Evolutionary conservation across 2,888 invertebrate species (phyloP).

Genomic region (Oxystoma pomonae): DNA sequence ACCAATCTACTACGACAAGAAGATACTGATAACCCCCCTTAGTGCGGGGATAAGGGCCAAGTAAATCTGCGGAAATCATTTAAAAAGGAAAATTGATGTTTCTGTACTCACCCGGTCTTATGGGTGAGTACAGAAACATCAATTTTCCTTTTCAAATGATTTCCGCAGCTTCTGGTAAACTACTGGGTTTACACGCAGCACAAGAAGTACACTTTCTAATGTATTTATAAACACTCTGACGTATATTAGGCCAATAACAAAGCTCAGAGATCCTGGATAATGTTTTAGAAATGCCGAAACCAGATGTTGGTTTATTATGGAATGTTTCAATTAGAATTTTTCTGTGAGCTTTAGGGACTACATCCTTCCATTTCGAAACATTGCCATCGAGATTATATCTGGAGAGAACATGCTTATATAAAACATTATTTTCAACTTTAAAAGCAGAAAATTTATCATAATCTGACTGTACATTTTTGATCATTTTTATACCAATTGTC

Average conservation of each 20-base stretch:
- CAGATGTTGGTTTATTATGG: slow-evolving; percentile 22
- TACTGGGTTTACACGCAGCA: slow-evolving; percentile 18
- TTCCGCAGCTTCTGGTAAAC: no score
- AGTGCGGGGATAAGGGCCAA: no score
- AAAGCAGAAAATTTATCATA: background rate
- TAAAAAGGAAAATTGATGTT: slow-evolving; percentile 19
- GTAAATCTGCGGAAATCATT: no score
- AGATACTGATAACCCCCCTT: no score
- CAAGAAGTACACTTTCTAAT: slow-evolving; percentile 22
- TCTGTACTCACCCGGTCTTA: slow-evolving; percentile 16
- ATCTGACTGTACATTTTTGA: no score
- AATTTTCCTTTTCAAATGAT: no score
- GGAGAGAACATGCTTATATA: slow-evolving; percentile 20
- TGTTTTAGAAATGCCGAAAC: slow-evolving; percentile 29
- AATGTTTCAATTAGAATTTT: slow-evolving; percentile 10
- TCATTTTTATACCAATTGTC: no score
- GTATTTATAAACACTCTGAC: slow-evolving; percentile 16
- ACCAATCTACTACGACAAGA: no score
- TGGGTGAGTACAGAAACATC: no score
- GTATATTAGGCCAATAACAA: slow-evolving; percentile 24
- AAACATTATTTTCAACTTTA: slow-evolving; percentile 6
- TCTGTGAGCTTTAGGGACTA: slow-evolving; percentile 21
- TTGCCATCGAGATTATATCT: slow-evolving; percentile 11
- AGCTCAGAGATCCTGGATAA: slow-evolving; percentile 19
- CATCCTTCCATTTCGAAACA: slow-evolving; percentile 26